These are phyloP conservation scores for Dasyornis broadbenti DNA, from an alignment of 2,113 vertebrate species.

Conservation along the genomic window DNA sequence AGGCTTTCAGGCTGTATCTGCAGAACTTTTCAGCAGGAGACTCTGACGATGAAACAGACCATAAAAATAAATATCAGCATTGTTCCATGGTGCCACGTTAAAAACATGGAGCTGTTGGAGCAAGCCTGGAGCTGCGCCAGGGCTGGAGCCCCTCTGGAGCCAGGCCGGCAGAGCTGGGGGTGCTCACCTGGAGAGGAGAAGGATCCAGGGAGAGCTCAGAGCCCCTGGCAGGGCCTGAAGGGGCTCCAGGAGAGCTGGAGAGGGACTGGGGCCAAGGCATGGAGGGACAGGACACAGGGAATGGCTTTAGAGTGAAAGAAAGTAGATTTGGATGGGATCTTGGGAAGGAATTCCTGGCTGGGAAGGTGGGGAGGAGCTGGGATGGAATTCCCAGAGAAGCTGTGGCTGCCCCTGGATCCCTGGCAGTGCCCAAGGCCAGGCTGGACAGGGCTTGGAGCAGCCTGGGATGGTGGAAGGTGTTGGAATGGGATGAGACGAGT, in stretches of 20 bases:
- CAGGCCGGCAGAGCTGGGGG: neutral
- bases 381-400: neutral
- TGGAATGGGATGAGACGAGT: neutral
- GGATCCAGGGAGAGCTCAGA: no score
- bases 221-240: no score
- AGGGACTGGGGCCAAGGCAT: neutral
- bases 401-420: neutral
- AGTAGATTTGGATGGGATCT: rapidly evolving
- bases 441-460: neutral
- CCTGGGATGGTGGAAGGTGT: neutral
- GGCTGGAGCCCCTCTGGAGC: neutral
- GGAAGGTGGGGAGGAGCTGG: no score
- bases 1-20: neutral
- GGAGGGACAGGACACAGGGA: neutral
- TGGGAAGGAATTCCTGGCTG: neutral
- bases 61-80: neutral
- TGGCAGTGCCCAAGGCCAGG: neutral
- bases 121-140: neutral
- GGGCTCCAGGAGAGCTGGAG: neutral
- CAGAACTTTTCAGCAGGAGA: neutral
- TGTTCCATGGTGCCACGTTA: rapidly evolving
- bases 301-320: neutral
- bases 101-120: neutral
- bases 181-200: neutral
- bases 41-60: neutral